phyloP scores from a whole-genome alignment of 2,888 invertebrate genomes.

The Nemapogon koenigi region DNA sequence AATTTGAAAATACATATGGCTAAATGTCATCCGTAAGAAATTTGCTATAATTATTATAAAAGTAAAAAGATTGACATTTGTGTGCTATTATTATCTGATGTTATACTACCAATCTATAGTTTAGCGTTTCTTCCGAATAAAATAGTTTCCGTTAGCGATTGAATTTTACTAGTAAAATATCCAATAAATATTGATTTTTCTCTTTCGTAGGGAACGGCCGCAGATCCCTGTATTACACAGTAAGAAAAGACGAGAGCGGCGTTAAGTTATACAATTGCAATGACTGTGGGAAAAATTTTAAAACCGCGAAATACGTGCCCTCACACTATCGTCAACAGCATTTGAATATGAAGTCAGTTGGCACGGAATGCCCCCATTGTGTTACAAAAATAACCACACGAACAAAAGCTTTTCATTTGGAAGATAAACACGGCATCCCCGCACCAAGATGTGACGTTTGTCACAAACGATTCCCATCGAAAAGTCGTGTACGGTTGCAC shows the following conservation, averaged over 20 bases:
- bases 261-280: conserved; percentile 22
- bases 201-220: neutral
- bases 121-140: too few species aligned
- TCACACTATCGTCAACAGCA: conserved; percentile 38
- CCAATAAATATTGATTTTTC: too few species aligned
- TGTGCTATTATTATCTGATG: too few species aligned
- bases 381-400: conserved; percentile 26
- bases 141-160: too few species aligned
- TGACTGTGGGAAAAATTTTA: conserved; percentile 25
- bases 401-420: conserved; percentile 30
- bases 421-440: conserved; percentile 31
- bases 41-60: too few species aligned
- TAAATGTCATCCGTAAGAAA: too few species aligned
- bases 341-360: conserved; percentile 26
- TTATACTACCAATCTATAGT: too few species aligned
- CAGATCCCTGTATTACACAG: conserved; percentile 21
- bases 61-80: too few species aligned
- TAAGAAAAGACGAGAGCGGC: conserved; percentile 17
- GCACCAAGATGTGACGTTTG: conserved; percentile 36
- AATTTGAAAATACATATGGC: conserved; percentile 1
- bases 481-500: conserved; percentile 28
- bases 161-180: too few species aligned
- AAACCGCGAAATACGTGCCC: conserved; percentile 28
- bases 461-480: conserved; percentile 32
- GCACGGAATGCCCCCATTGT: conserved; percentile 31